Percentiles rank a stretch among this genome's conserved stretches.
These are phyloP conservation scores for Calliopsis andreniformis DNA, from an alignment of 1,140 invertebrate genomes.

Conservation along the genomic window DNA sequence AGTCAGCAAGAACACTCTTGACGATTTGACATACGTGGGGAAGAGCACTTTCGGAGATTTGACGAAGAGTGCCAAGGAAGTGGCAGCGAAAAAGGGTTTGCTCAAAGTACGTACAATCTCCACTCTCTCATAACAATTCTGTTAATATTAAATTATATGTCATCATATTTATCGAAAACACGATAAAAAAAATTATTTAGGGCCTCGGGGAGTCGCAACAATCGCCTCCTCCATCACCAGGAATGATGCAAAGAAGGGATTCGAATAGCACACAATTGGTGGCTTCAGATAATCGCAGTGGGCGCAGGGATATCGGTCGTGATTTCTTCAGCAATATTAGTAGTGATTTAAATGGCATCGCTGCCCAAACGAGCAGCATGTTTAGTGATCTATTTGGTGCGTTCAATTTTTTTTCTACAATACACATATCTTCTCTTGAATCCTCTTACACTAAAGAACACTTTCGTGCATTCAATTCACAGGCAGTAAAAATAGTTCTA, in stretches of 20 bases:
- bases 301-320: conserved; percentile 83
- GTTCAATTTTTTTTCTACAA: not conserved
- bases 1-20: conserved; percentile 93
- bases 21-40: conserved; percentile 93
- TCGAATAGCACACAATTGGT: conserved; percentile 77
- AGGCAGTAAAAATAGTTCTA: conserved; percentile 80
- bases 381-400: conserved; percentile 94
- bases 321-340: conserved; percentile 95
- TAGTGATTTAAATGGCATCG: conserved; percentile 93
- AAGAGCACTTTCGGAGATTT: conserved; percentile 93
- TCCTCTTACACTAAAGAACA: no score
- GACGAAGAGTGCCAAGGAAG: conserved; percentile 95
- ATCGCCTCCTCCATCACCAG: conserved; percentile 69
- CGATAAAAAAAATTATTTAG: conserved; percentile 62
- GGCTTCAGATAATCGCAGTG: conserved; percentile 71
- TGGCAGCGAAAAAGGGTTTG: conserved; percentile 91
- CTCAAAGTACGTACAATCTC: conserved; percentile 85
- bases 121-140: no score
- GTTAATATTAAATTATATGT: no score
- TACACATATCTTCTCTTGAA: no score
- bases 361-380: conserved; percentile 94
- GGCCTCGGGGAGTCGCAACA: conserved; percentile 78
- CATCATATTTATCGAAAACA: not conserved
- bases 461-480: not conserved
- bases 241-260: conserved; percentile 73